Evolutionary conservation across 2,797 vertebrate genomes (phyloP), one percentile per base, ranked within the genome.

Genomic region (Limnodromus scolopaceus): DNA sequence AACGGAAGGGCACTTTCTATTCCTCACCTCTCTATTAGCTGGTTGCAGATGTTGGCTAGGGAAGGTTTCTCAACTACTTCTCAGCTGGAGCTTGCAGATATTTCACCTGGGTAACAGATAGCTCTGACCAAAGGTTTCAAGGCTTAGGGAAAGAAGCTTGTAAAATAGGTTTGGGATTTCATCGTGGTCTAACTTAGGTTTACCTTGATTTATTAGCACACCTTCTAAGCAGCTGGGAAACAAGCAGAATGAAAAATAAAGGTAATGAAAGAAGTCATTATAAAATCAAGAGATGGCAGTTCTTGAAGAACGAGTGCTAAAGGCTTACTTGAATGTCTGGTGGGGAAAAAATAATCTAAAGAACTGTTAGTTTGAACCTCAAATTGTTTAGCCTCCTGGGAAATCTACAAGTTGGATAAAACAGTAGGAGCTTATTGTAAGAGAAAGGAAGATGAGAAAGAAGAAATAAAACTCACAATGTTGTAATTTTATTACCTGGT

Each of bases 1-100:
- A 68, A 80, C 0, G 2, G 41, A 46, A 49, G 23, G 38, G 13
- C 0, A 0, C 18, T 77, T 81, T 63, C n/a, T 55, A 1, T 39
- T 57, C 18, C 28, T n/a, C 24, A 34, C 8, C 8, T 14, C 13
- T 48, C 39, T 39, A 41, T 58, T 69, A 55, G 46, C 10, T 80
- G 39, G 1, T 28, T 88, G 69, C 51, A 93, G 61, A 39, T 30
- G n/a, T 10, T 65, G 13, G 18, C 24, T n/a, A 61, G 49, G 34
- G 16, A 84, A 89, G 27, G 38, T 38, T 81, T 92, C 34, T 15
- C 38, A 84, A 45, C 28, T 88, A 41, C 53, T 28, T 13, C 10
- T 63, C 18, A 38, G 24, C 10, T 80, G 51, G 15, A 77, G 19
- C 28, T 53, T 71, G n/a, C 1, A 3, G 18, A 46, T 51, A 7